Conservation (phyloP, 1,140 invertebrate genomes). For the Drosophila nasuta region DNA sequence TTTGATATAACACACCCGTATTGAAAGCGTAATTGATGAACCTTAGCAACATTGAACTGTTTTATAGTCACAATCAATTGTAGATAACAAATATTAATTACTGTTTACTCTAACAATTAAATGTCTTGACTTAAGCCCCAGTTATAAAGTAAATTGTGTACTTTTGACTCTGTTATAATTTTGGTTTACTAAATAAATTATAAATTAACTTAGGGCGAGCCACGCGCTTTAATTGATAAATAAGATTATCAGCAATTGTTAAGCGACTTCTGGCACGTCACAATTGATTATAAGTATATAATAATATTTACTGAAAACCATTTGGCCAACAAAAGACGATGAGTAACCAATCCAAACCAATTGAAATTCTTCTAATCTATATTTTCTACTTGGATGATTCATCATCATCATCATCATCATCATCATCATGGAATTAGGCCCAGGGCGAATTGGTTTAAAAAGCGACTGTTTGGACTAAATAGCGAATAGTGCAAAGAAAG, state of each 20-base stretch:
- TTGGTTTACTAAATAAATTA: conserved; percentile 3
- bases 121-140: neutral
- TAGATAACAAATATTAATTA: neutral
- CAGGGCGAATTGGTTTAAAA: conserved; percentile 14
- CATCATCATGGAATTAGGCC: conserved; percentile 7
- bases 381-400: conserved; percentile 8
- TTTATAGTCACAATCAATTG: neutral
- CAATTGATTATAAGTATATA: conserved; percentile 8
- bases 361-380: conserved; percentile 15
- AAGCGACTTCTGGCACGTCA: conserved; percentile 9
- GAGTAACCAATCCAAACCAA: conserved; percentile 17
- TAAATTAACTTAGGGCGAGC: conserved; percentile 2
- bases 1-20: neutral
- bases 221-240: conserved; percentile 26
- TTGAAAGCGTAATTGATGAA: neutral
- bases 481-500: conserved; percentile 39
- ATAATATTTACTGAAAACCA: conserved; percentile 6
- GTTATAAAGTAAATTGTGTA: neutral
- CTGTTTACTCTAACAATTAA: neutral
- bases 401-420: conserved; percentile 4
- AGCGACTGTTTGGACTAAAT: neutral
- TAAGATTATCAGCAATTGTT: neutral
- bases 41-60: neutral
- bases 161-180: neutral
- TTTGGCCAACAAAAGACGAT: conserved; percentile 20